phyloP scores from a whole-genome alignment of 2,797 vertebrate genomes.

The Tamandua tetradactyla region DNA sequence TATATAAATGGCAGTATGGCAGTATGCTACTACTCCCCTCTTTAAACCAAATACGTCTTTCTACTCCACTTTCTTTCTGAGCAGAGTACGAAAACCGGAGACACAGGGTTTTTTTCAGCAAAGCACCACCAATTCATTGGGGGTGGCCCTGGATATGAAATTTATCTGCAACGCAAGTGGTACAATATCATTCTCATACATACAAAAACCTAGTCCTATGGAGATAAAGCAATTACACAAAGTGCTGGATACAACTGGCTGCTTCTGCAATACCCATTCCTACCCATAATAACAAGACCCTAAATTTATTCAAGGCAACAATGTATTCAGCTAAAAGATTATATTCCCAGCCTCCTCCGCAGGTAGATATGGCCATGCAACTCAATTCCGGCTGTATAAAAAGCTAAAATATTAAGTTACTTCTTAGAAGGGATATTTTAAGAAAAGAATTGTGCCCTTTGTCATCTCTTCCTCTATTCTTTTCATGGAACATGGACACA shows the following conservation, averaged over 20 bases:
- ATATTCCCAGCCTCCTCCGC: not conserved
- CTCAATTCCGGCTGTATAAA: not conserved
- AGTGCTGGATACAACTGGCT: not conserved
- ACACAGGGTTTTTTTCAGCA: not conserved
- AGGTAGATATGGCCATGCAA: not conserved
- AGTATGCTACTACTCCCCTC: not conserved
- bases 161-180: not conserved
- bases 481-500: not conserved
- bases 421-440: not conserved
- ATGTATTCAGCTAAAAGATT: not conserved
- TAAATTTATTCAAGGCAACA: not conserved
- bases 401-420: not conserved
- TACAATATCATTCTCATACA: not conserved
- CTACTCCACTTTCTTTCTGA: not conserved
- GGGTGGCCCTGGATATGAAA: no score
- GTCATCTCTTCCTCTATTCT: not conserved
- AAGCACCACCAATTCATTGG: not conserved
- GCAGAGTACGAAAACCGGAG: not conserved
- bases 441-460: not conserved
- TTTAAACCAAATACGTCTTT: not conserved
- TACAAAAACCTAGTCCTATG: not conserved
- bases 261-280: not conserved
- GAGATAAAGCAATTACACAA: not conserved
- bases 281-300: not conserved
- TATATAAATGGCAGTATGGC: not conserved